A percentile compares a stretch with the other conserved stretches of the same genome.
Evolutionary conservation across 2,113 vertebrate genomes (phyloP).

Genomic region (human (Homo sapiens)): GRCh38 chr7:84960501-84961000

Average conservation of each 20-base stretch:
- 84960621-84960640: neutral
- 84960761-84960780: neutral
- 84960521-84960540: neutral
- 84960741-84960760: neutral
- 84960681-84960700: neutral
- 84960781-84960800: neutral
- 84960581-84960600: neutral
- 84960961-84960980: slow-evolving; percentile 1
- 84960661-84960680: neutral
- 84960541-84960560: neutral
- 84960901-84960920: neutral
- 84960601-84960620: neutral
- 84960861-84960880: neutral
- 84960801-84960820: neutral
- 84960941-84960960: neutral
- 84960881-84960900: neutral
- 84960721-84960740: neutral
- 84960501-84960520: neutral
- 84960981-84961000: neutral
- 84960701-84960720: neutral
- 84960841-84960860: neutral
- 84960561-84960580: neutral
- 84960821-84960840: neutral
- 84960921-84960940: neutral
- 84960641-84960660: neutral